Base-by-base conservation (phyloP, 2,113 vertebrate genomes). In the Clarias magur region DNA sequence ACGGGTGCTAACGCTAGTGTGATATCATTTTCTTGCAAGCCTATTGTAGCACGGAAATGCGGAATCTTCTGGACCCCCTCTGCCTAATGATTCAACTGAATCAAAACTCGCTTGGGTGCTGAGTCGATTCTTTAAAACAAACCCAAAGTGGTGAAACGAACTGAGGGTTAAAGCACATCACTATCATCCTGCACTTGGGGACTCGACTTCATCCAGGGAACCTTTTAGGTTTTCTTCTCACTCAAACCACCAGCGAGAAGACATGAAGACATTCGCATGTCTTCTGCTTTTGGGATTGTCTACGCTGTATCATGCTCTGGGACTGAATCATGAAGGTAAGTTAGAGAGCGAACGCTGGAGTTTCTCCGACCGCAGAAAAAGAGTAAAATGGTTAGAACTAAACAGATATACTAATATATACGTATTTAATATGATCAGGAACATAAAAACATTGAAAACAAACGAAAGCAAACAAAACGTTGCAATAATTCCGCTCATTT, bases 271-370 rank as follows among this genome's bases (percentile, higher is more conserved):
- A 70, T n/a, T 78, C 34, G 21, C 57, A 17, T 27, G 67, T 57
- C 42, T 90, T 27, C 78, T 87, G 19, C 48, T 88, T 27, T 65
- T 88, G 60, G 68, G 72, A 38, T 57, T 82, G 34, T 85, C 13
- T 48, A 34, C 82, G 6, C 38, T 88, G 8, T 82, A 8, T 85
- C 85, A n/a, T 1, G 38, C 80, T 82, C 70, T 88, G 54, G 87
- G 85, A 57, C 60, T 85, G 3, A 73, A 15, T 54, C 48, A 60
- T 53, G 89, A 90, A 81, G 89, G 89, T 88, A 85, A 88, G 68
- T n/a, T 85, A 1, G 63, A 59, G 23, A 21, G 56, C 48, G 34
- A 30, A 34, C 10, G 48, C 6, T 30, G 2, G n/a, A 10, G 13
- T 54, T 53, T 19, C 21, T 10, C 23, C 57, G 4, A 11, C 8